Evolutionary conservation across 2,797 vertebrate species (phyloP).

Genomic region (Schizothorax lantsangensis): DNA sequence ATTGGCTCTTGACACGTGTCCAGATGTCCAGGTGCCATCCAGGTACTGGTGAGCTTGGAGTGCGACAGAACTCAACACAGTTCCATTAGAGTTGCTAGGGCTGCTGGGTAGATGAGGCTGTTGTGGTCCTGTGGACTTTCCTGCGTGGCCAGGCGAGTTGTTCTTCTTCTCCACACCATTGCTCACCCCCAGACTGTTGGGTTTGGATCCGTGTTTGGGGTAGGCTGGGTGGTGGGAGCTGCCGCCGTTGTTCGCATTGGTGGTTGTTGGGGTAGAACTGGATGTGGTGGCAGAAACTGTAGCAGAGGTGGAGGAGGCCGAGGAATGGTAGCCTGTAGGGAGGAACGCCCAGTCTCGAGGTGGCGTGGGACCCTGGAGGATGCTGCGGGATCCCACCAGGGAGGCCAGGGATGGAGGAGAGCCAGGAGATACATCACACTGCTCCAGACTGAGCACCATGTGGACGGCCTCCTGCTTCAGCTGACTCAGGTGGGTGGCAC

Average conservation of each 20-base stretch:
- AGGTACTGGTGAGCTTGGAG: slow-evolving; percentile 88
- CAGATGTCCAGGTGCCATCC: slow-evolving; percentile 80
- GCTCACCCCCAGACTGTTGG: slow-evolving; percentile 89
- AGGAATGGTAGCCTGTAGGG: slow-evolving; percentile 75
- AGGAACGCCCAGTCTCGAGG: slow-evolving; percentile 81
- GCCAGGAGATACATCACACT: slow-evolving; percentile 86
- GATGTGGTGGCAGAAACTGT: slow-evolving; percentile 42
- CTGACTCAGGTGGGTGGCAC: slow-evolving; percentile 93
- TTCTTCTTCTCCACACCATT: slow-evolving; percentile 87
- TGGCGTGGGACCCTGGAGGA: slow-evolving; percentile 72
- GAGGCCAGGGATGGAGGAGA: slow-evolving; percentile 82
- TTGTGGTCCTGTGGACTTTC: slow-evolving; percentile 78
- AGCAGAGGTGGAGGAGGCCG: slow-evolving; percentile 38
- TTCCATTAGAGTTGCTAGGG: slow-evolving; percentile 78
- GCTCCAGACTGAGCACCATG: slow-evolving; percentile 92
- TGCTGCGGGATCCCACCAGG: slow-evolving; percentile 72
- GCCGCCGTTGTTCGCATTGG: slow-evolving; percentile 48
- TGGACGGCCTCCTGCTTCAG: slow-evolving; percentile 96
- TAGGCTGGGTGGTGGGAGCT: slow-evolving; percentile 64
- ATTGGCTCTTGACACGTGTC: slow-evolving; percentile 82
- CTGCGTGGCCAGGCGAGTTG: slow-evolving; percentile 83
- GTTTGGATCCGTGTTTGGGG: slow-evolving; percentile 83
- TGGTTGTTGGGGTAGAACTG: slow-evolving; percentile 5
- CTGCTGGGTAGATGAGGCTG: slow-evolving; percentile 80
- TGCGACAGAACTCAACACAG: slow-evolving; percentile 82